phyloP scores from a whole-genome alignment of 2,888 invertebrate genomes.

The Paralinhomoeus sp. region DNA sequence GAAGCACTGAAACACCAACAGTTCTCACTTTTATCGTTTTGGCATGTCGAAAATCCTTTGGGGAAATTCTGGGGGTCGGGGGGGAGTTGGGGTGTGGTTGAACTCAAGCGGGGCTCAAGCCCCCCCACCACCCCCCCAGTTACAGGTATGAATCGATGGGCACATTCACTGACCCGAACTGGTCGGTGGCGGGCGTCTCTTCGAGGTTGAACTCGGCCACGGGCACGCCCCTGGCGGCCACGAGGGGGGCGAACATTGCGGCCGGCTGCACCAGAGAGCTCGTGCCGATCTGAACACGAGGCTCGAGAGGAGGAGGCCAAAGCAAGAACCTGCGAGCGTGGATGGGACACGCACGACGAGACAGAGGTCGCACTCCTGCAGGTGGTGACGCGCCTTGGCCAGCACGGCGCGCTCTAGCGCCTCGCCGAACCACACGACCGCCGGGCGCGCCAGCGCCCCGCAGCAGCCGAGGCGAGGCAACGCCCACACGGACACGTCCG shows the following conservation, averaged over 20 bases:
- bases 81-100: too few relatives aligned
- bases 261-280: slow-evolving; percentile 68
- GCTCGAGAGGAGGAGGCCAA: too few relatives aligned
- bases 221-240: slow-evolving; percentile 46
- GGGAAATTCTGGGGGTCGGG: too few relatives aligned
- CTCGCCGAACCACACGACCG: slow-evolving; percentile 75
- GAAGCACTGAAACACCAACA: too few relatives aligned
- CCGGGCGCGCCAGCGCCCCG: slow-evolving; percentile 46
- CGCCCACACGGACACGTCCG: slow-evolving; percentile 40
- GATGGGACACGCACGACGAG: slow-evolving; percentile 39
- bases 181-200: slow-evolving; percentile 7
- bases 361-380: slow-evolving; percentile 50
- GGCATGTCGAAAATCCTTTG: too few relatives aligned
- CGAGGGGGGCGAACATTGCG: slow-evolving; percentile 56
- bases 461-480: slow-evolving; percentile 46
- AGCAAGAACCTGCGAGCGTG: too few relatives aligned
- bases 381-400: slow-evolving; percentile 38
- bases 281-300: slow-evolving; percentile 43
- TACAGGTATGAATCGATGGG: not conserved
- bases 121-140: too few relatives aligned
- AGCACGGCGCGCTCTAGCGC: slow-evolving; percentile 41
- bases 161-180: not conserved
- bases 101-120: too few relatives aligned
- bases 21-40: too few relatives aligned
- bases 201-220: slow-evolving; percentile 52